Percentiles rank a stretch among this genome's conserved stretches.
Conservation (phyloP, 2,113 vertebrate species). For the Pantherophis guttatus region DNA sequence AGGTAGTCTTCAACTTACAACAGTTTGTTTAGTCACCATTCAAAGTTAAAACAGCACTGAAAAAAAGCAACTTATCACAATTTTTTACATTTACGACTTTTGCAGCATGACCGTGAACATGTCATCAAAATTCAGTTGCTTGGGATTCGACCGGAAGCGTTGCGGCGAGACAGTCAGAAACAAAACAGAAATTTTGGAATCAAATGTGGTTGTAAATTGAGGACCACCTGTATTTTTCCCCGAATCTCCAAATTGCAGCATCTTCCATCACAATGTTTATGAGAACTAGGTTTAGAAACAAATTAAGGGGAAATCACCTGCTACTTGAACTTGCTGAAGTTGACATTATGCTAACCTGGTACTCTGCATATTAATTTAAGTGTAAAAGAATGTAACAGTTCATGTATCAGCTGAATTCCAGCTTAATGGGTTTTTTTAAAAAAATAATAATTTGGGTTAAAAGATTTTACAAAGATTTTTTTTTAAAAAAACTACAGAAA, state of each 20-base stretch:
- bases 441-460: not conserved
- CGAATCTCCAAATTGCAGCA: not conserved
- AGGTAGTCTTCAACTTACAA: not conserved
- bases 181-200: not conserved
- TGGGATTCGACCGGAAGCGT: not conserved
- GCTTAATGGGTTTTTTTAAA: not conserved
- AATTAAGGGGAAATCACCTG: not conserved
- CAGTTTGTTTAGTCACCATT: not conserved
- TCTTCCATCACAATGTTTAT: not conserved
- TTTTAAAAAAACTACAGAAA: not conserved
- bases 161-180: too few relatives aligned
- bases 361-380: not conserved
- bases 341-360: not conserved
- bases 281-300: not conserved
- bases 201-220: not conserved
- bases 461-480: not conserved
- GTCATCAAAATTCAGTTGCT: not conserved
- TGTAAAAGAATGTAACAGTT: not conserved
- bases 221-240: not conserved
- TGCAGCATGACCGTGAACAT: too few relatives aligned
- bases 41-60: not conserved
- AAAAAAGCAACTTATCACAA: not conserved
- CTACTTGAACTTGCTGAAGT: not conserved
- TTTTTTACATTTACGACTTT: not conserved
- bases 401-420: not conserved